These are phyloP conservation scores for Sebastes hopkinsi DNA, from an alignment of 2,797 vertebrate species.

Conservation along the genomic window DNA sequence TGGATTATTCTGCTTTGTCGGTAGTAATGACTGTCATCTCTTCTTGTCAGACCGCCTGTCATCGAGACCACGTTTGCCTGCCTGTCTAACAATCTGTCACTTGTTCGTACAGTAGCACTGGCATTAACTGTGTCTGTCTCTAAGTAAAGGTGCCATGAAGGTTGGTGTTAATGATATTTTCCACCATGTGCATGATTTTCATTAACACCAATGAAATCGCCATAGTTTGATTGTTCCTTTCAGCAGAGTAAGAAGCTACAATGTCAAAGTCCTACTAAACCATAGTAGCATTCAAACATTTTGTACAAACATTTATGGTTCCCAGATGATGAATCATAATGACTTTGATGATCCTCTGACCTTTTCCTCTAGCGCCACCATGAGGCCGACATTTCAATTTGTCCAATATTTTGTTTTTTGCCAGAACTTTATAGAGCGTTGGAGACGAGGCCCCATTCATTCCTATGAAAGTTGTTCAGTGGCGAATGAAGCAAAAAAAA, in stretches of 20 bases:
- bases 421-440: too few species aligned
- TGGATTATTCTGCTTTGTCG: neutral
- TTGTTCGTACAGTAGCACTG: slow-evolving; percentile 15
- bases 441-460: too few species aligned
- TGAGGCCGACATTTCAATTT: neutral
- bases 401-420: neutral
- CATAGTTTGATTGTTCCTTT: neutral
- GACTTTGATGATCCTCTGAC: neutral
- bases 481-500: too few species aligned
- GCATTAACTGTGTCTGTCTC: slow-evolving; percentile 5
- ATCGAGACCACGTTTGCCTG: neutral
- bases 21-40: slow-evolving; percentile 13
- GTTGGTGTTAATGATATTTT: neutral
- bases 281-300: neutral
- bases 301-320: neutral
- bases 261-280: neutral
- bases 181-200: neutral
- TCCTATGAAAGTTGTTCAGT: too few species aligned
- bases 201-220: neutral
- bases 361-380: neutral
- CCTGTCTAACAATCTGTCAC: slow-evolving; percentile 43
- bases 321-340: neutral
- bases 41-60: slow-evolving; percentile 7
- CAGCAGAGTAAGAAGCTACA: neutral
- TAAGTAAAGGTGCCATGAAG: neutral